These are phyloP conservation scores for Adela reaumurella DNA, from an alignment of 2,888 invertebrate genomes.

Conservation along the genomic window DNA sequence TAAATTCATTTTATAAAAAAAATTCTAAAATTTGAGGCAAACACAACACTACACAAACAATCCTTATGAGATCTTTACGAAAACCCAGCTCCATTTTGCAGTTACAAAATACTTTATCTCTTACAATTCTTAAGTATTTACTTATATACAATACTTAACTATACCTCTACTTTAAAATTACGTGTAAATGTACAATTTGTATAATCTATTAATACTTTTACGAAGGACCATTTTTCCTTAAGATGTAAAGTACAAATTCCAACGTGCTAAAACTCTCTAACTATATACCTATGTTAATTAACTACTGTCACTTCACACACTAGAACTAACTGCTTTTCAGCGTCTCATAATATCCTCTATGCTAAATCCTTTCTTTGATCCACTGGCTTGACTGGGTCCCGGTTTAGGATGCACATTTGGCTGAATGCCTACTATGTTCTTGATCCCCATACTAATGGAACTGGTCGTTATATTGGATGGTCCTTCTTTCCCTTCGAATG, in stretches of 20 bases:
- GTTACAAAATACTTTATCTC: constrained; percentile 27
- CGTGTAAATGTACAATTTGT: too few relatives aligned
- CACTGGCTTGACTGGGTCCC: constrained; percentile 55
- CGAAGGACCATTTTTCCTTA: too few relatives aligned
- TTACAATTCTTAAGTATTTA: too few relatives aligned
- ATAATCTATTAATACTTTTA: constrained; percentile 2
- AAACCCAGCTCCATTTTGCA: constrained; percentile 50
- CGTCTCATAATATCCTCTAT: constrained; percentile 90
- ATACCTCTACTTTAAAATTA: constrained; percentile 29
- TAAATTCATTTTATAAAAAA: constrained; percentile 16
- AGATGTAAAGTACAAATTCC: too few relatives aligned
- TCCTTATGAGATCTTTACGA: constrained; percentile 56
- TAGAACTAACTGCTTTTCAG: too few relatives aligned
- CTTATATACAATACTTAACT: too few relatives aligned
- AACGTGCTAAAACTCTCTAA: too few relatives aligned
- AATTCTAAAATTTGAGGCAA: constrained; percentile 52
- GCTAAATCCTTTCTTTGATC: constrained; percentile 80
- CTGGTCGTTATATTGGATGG: constrained; percentile 22
- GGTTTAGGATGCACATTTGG: constrained; percentile 45
- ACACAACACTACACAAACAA: constrained; percentile 58
- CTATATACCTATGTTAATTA: too few relatives aligned
- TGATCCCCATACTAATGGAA: constrained; percentile 45
- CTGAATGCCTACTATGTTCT: constrained; percentile 51
- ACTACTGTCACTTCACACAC: too few relatives aligned
- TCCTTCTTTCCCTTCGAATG: constrained; percentile 26